Evolutionary conservation across 2,797 vertebrate genomes (phyloP).

Genomic region (Synaphobranchus kaupii): DNA sequence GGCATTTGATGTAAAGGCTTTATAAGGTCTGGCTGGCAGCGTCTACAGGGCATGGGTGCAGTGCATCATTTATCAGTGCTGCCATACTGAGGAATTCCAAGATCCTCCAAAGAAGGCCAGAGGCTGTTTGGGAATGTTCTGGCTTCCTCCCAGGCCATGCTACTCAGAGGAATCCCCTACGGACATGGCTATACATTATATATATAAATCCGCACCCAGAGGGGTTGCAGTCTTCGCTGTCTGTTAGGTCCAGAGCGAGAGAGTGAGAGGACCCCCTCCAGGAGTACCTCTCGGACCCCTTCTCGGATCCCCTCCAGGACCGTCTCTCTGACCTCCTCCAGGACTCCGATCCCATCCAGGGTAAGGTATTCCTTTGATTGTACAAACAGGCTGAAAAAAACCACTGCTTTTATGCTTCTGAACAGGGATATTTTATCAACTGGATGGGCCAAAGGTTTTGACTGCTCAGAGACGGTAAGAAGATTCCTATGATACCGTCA

Average conservation of each 20-base stretch:
- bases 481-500: background rate
- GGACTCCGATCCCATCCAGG: constrained; percentile 30
- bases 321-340: background rate
- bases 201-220: constrained; percentile 52
- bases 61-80: constrained; percentile 48
- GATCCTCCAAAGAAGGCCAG: constrained; percentile 54
- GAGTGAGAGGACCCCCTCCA: background rate
- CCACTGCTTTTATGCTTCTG: background rate
- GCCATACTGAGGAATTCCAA: constrained; percentile 25
- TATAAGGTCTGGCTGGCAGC: constrained; percentile 50
- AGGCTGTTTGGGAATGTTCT: constrained; percentile 25
- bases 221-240: constrained; percentile 3
- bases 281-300: background rate
- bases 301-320: no score
- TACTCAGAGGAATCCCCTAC: constrained; percentile 19
- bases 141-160: background rate
- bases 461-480: background rate
- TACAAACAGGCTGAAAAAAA: background rate
- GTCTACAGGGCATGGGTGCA: constrained; percentile 38
- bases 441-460: background rate
- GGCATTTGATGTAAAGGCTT: constrained; percentile 46
- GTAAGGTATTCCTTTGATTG: constrained; percentile 31
- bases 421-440: background rate
- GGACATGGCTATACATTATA: constrained; percentile 44
- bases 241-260: constrained; percentile 35